phyloP scores from a whole-genome alignment of 2,888 invertebrate genomes.

The Kuschelorhynchus macadamiae region DNA sequence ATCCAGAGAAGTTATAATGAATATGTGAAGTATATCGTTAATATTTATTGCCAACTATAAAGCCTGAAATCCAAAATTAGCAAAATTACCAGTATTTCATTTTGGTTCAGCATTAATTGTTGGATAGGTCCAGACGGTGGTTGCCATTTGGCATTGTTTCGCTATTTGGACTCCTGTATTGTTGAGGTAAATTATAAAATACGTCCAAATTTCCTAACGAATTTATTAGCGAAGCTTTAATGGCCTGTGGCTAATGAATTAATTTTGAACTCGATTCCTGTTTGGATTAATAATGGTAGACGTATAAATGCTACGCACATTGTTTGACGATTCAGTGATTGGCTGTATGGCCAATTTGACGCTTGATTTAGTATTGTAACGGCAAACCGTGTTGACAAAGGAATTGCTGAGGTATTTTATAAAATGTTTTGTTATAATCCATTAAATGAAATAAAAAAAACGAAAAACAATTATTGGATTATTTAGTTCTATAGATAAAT shows the following conservation, averaged over 20 bases:
- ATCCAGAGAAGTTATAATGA: too few species aligned
- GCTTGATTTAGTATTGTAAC: neutral
- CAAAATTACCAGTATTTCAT: constrained; percentile 13
- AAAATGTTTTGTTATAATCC: too few species aligned
- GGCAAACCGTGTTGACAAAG: too few species aligned
- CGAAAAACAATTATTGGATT: too few species aligned
- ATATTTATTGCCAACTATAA: too few species aligned
- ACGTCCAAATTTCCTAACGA: constrained; percentile 38
- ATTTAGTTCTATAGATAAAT: too few species aligned
- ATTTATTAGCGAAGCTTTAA: constrained; percentile 34
- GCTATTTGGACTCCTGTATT: constrained; percentile 28
- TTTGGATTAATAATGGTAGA: constrained; percentile 3
- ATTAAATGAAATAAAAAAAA: too few species aligned
- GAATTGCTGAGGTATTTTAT: too few species aligned
- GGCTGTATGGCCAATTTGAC: neutral
- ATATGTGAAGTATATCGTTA: too few species aligned
- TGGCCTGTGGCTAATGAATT: constrained; percentile 30
- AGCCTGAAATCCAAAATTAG: too few species aligned
- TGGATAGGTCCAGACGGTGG: constrained; percentile 23
- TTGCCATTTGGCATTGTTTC: constrained; percentile 31
- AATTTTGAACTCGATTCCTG: constrained; percentile 29
- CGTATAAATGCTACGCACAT: neutral
- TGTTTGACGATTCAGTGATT: neutral
- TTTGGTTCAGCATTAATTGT: constrained; percentile 26
- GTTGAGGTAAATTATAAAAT: constrained; percentile 47